Evolutionary conservation across 1,140 invertebrate genomes (phyloP), one percentile per base, ranked within the genome.

Genomic region (Ganaspis sp.): DNA sequence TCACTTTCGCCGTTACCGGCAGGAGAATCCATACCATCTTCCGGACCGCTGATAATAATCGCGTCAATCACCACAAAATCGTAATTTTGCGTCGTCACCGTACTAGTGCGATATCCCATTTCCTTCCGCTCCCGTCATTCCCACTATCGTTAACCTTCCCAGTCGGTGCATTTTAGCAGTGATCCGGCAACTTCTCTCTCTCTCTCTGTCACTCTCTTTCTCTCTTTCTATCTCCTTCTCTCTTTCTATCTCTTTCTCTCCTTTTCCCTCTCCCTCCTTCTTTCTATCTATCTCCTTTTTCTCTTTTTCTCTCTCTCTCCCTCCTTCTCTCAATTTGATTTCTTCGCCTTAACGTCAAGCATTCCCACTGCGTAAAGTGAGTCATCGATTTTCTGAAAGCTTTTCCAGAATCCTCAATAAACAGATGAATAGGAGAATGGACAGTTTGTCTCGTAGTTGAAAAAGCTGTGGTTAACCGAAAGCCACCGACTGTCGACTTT

Each of bases 1-100:
- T 75, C 77, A 76, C 75, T 76, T 76, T 76, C 70, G 49, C 69
- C 73, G 73, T 58, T 78, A 74, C 71, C 72, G 76, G 72, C 40
- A 70, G 58, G 37, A 40, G 58, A 71, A 64, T 64, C 54, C 70
- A 37, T 8, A 21, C 53, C 23, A 54, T 37, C 26, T 49, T 71
- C n/a, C 69, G 69, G 42, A n/a, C 72, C 49, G 69, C 12, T 29
- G 58, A 72, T 71, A 38, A 64, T 64, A 64, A 64, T 64, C 58
- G 58, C 12, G 23, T 64, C 58, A 64, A 64, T 64, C 23, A 29
- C 58, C 12, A 29, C 58, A 64, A 64, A 64, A 34, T 64, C 58
- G 58, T 64, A 64, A 64, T 64, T 64, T 34, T 12, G 23, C 58
- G 23, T 64, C 58, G 12, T 64, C 58, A 64, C 26, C 12, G 26